These are phyloP conservation scores for Apostichopus californicus DNA, from an alignment of 35 echinoderm and acorn worm genomes.

Conservation along the genomic window DNA sequence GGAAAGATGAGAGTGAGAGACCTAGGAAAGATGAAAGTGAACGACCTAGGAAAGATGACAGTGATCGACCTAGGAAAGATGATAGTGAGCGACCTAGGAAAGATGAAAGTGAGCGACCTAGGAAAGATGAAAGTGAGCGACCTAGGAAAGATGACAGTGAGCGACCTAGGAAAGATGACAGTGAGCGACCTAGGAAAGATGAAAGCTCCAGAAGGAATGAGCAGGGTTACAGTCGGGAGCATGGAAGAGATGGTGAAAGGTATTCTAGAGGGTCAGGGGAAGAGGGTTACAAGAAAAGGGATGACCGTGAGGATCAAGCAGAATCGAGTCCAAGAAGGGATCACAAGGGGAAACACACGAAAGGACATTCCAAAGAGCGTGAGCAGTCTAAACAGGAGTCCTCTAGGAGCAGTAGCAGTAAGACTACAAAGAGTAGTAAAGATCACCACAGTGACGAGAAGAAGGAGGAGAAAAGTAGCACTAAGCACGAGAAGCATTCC, in stretches of 20 bases:
- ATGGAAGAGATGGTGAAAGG: slow-evolving; percentile 11
- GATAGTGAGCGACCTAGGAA: background rate
- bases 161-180: background rate
- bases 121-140: background rate
- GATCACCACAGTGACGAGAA: slow-evolving; percentile 40
- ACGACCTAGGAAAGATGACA: background rate
- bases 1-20: slow-evolving; percentile 16
- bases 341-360: slow-evolving; percentile 10
- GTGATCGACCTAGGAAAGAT: slow-evolving; percentile 20
- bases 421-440: slow-evolving; percentile 41
- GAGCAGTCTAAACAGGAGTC: background rate
- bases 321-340: slow-evolving; percentile 30
- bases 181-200: slow-evolving; percentile 23
- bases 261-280: slow-evolving; percentile 7
- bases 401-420: slow-evolving; percentile 20
- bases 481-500: slow-evolving; percentile 39
- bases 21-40: background rate
- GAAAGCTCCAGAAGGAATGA: slow-evolving; percentile 1
- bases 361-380: slow-evolving; percentile 42
- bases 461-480: background rate
- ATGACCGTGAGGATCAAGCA: background rate
- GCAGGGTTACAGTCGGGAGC: background rate
- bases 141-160: too few species aligned
- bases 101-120: background rate
- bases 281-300: slow-evolving; percentile 2